Evolutionary conservation across 2,888 invertebrate species (phyloP).

Genomic region (Drosophila lutescens): DNA sequence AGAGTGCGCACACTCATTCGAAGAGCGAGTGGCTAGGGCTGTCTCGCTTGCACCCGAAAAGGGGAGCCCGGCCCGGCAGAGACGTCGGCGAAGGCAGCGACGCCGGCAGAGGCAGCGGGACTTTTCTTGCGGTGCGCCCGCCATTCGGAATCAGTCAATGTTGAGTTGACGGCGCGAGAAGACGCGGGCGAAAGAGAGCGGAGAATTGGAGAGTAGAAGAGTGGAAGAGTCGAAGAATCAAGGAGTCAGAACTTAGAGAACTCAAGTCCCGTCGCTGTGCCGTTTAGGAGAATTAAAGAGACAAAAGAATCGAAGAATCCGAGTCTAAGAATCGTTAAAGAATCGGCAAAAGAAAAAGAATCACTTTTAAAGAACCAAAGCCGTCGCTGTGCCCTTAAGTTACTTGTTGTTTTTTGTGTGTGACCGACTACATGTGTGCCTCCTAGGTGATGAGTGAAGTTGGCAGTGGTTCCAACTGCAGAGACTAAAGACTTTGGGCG

Average conservation of each 20-base stretch:
- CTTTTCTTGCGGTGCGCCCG: conserved; percentile 81
- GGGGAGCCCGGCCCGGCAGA: conserved; percentile 10
- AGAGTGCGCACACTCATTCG: conserved; percentile 17
- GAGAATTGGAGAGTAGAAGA: conserved; percentile 2
- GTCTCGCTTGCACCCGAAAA: conserved; percentile 46
- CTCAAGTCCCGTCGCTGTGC: conserved; percentile 2
- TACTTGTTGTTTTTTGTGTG: conserved; percentile 11
- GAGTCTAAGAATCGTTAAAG: too few species aligned
- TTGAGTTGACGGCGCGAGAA: conserved; percentile 82
- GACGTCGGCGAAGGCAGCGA: conserved; percentile 23
- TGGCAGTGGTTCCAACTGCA: background rate
- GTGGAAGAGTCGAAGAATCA: background rate
- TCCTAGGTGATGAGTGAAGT: conserved; percentile 7
- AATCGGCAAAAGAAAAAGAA: too few species aligned
- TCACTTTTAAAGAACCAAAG: background rate
- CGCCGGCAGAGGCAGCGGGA: conserved; percentile 47
- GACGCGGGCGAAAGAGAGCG: conserved; percentile 69
- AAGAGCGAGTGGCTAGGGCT: conserved; percentile 42
- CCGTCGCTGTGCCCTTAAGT: conserved; percentile 2
- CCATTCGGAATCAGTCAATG: conserved; percentile 81
- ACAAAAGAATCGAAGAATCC: too few species aligned
- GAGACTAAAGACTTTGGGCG: conserved; percentile 17
- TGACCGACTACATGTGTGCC: conserved; percentile 6
- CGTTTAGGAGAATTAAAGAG: background rate
- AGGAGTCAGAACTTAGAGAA: background rate